These are phyloP conservation scores for Prolemur simus DNA, from an alignment of 2,113 vertebrate genomes.

Conservation along the genomic window DNA sequence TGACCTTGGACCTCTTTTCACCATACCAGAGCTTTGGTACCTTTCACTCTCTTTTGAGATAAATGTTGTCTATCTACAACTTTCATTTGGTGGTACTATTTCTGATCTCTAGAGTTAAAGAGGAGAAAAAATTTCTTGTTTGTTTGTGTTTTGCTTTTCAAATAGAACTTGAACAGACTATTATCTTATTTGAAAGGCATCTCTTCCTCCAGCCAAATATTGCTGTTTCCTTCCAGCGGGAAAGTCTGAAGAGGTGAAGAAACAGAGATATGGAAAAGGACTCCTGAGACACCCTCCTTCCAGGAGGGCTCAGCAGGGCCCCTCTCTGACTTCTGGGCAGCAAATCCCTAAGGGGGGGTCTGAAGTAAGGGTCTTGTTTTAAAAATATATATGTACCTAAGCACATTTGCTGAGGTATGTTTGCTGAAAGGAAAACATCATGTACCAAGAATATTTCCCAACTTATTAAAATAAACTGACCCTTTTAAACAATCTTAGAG, in stretches of 20 bases:
- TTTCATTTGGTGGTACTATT: neutral
- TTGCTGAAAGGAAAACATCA: neutral
- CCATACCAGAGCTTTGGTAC: neutral
- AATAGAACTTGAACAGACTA: neutral
- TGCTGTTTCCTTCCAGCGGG: neutral
- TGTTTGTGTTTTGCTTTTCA: slow-evolving; percentile 18
- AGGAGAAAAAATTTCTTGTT: neutral
- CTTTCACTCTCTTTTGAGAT: neutral
- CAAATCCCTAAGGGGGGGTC: neutral
- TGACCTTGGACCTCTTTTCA: neutral
- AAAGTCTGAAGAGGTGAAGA: neutral
- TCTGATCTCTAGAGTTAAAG: neutral
- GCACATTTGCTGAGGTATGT: neutral
- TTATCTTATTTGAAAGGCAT: neutral
- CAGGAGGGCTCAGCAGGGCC: neutral
- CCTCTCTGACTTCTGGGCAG: neutral
- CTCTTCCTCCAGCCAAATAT: neutral
- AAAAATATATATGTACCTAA: neutral
- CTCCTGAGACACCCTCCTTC: neutral
- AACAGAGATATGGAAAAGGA: neutral
- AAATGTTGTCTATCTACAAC: neutral
- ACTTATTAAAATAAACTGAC: neutral
- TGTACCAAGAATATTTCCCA: neutral
- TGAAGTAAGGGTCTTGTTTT: neutral
- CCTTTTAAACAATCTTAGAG: neutral